A percentile compares a stretch with the other conserved stretches of the same genome.
These are phyloP conservation scores for Novumbra hubbsi DNA, from an alignment of 2,797 vertebrate genomes.

Conservation along the genomic window DNA sequence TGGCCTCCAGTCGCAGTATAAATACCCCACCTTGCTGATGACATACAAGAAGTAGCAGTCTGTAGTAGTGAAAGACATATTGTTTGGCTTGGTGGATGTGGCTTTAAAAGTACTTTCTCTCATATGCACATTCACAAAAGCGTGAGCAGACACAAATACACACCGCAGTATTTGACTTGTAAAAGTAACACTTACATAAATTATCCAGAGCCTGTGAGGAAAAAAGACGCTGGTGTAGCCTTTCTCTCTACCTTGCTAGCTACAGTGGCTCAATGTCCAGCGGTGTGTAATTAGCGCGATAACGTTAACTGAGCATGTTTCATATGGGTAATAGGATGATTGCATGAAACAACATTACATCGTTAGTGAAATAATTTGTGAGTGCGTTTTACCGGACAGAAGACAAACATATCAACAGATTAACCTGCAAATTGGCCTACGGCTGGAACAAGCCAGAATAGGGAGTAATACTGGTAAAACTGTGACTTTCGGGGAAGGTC, in stretches of 20 bases:
- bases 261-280: neutral
- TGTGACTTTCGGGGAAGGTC: too few relatives aligned
- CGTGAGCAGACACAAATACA: neutral
- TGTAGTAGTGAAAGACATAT: neutral
- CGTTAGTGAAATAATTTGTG: too few relatives aligned
- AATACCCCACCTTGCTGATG: neutral
- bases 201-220: neutral
- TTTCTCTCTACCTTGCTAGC: neutral
- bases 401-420: too few relatives aligned
- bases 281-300: neutral
- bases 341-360: too few relatives aligned
- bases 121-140: too few relatives aligned
- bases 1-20: neutral
- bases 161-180: neutral
- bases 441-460: too few relatives aligned
- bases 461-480: too few relatives aligned
- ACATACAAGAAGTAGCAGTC: neutral
- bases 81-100: neutral
- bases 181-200: neutral
- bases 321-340: too few relatives aligned
- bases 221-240: neutral
- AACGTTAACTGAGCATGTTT: too few relatives aligned
- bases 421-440: too few relatives aligned
- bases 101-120: neutral
- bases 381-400: too few relatives aligned